phyloP scores from a whole-genome alignment of 2,113 vertebrate genomes.

The Phaetusa simplex region DNA sequence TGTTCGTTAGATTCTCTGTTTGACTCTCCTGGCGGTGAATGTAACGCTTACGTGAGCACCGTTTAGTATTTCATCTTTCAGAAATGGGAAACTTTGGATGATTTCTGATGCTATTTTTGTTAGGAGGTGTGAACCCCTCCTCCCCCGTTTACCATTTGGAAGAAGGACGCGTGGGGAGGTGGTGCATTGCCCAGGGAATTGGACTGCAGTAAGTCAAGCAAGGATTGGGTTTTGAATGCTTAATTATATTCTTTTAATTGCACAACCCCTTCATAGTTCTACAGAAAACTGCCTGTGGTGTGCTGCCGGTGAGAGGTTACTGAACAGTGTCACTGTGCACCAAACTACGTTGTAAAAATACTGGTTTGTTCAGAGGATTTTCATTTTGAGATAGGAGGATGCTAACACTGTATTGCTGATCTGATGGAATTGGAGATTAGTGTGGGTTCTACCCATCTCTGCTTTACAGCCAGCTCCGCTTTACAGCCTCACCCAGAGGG shows the following conservation, averaged over 20 bases:
- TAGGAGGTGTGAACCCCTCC: background rate
- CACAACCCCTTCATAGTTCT: background rate
- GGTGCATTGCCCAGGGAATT: fast-evolving
- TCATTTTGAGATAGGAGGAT: background rate
- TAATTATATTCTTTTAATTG: background rate
- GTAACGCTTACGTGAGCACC: background rate
- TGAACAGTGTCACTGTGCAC: too few relatives aligned
- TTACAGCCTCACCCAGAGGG: background rate
- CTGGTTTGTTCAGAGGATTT: background rate
- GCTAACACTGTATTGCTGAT: too few relatives aligned
- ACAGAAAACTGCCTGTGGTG: background rate
- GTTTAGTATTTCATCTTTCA: background rate
- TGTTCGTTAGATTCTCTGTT: background rate
- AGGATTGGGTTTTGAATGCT: background rate
- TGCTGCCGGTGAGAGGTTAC: background rate
- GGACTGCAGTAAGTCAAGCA: background rate
- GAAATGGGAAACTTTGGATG: background rate
- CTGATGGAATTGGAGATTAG: background rate
- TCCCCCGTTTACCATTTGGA: fast-evolving
- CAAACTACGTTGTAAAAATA: background rate
- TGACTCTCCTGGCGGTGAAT: background rate
- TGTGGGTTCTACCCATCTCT: background rate
- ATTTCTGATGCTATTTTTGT: background rate
- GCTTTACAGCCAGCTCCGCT: background rate
- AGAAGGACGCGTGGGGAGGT: background rate